These are phyloP conservation scores for Rotaria socialis DNA, from an alignment of 2,888 invertebrate genomes.

Conservation along the genomic window DNA sequence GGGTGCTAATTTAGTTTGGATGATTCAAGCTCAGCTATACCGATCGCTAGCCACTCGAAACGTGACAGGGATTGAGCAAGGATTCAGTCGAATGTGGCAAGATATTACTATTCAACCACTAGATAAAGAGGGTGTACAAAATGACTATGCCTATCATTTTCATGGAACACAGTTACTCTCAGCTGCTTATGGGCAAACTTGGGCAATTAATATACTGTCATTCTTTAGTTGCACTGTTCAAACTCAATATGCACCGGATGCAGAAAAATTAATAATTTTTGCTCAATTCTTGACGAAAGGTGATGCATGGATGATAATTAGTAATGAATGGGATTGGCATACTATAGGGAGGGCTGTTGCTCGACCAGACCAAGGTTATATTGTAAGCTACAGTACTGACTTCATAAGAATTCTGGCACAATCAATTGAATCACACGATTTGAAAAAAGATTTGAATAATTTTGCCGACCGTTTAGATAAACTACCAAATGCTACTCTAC, in stretches of 20 bases:
- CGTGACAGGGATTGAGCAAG: not conserved
- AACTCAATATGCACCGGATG: not conserved
- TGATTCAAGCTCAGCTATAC: not conserved
- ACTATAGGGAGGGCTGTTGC: not conserved
- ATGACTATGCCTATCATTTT: slow-evolving; percentile 16
- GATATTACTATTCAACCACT: not conserved
- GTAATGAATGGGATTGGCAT: not conserved
- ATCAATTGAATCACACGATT: not conserved
- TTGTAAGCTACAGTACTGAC: not conserved
- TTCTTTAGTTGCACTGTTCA: not conserved
- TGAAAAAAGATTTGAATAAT: not conserved
- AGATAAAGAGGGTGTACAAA: not conserved
- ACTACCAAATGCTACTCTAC: not conserved
- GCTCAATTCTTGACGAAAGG: not conserved
- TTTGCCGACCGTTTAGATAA: not conserved
- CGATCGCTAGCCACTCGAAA: not conserved
- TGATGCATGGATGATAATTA: not conserved
- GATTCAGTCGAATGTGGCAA: slow-evolving; percentile 1
- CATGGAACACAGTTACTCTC: not conserved
- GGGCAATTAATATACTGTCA: not conserved
- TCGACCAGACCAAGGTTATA: not conserved
- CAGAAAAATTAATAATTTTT: not conserved
- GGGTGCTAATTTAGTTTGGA: not conserved
- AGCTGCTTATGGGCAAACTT: not conserved
- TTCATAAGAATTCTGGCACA: not conserved